Evolutionary conservation across 1,140 invertebrate genomes (phyloP).

Genomic region (Andricus grossulariae): DNA sequence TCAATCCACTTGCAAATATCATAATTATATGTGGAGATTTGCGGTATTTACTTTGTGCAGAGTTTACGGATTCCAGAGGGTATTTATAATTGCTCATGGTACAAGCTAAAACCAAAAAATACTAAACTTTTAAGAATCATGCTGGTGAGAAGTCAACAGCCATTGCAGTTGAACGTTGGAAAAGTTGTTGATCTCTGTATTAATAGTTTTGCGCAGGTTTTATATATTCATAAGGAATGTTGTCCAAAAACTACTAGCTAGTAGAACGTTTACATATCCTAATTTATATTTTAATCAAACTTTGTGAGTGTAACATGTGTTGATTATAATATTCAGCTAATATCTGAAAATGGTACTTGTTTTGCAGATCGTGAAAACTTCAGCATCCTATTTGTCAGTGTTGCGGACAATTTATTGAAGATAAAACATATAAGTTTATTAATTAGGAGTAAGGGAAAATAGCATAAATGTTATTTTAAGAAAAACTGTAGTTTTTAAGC

Average conservation of each 20-base stretch:
- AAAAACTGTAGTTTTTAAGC: too few relatives aligned
- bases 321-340: not conserved
- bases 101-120: conserved; percentile 42
- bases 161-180: conserved; percentile 38
- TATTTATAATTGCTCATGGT: conserved; percentile 44
- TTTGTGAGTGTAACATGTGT: not conserved
- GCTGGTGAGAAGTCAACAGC: conserved; percentile 49
- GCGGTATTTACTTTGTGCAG: conserved; percentile 31
- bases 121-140: conserved; percentile 45
- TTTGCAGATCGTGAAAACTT: too few relatives aligned
- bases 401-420: conserved; percentile 39
- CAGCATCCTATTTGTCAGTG: too few relatives aligned
- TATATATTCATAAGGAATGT: not conserved
- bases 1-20: too few relatives aligned
- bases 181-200: too few relatives aligned
- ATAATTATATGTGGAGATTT: not conserved
- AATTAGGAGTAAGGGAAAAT: too few relatives aligned
- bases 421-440: too few relatives aligned
- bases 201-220: conserved; percentile 49
- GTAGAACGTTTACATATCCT: too few relatives aligned
- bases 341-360: not conserved
- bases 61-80: too few relatives aligned
- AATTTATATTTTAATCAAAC: too few relatives aligned
- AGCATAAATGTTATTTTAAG: too few relatives aligned
- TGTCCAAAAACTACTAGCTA: too few relatives aligned